Conservation (phyloP, 2,888 invertebrate genomes). For the Gari tellinella region DNA sequence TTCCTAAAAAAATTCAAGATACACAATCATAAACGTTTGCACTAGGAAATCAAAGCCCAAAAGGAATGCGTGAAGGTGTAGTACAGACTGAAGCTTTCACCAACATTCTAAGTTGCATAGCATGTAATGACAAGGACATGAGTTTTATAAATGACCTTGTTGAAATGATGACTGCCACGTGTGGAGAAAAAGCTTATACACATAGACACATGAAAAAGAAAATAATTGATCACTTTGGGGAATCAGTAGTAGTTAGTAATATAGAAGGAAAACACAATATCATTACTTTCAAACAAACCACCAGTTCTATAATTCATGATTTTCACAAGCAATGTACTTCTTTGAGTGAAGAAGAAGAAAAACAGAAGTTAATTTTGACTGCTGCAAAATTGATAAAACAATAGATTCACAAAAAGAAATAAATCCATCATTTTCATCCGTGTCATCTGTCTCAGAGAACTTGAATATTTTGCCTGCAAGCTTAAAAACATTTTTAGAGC, state of each 20-base stretch:
- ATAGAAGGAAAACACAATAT: conserved; percentile 17
- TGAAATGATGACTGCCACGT: conserved; percentile 12
- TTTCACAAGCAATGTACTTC: conserved; percentile 6
- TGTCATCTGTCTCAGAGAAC: no score
- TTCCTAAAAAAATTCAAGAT: conserved; percentile 13
- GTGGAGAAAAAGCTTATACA: conserved; percentile 20
- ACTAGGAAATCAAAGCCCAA: background rate
- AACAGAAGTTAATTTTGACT: conserved; percentile 1
- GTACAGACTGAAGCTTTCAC: conserved; percentile 1
- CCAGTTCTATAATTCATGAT: conserved; percentile 15
- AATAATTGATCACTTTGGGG: conserved; percentile 13
- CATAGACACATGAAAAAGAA: conserved; percentile 23
- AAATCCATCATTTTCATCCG: no score
- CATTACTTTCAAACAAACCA: conserved; percentile 24
- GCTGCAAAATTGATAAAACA: conserved; percentile 25
- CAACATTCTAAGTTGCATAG: background rate
- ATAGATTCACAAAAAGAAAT: no score
- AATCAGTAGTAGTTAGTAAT: conserved; percentile 10
- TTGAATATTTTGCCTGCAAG: no score
- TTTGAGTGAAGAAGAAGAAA: conserved; percentile 1
- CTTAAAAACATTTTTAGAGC: no score
- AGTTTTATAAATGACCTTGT: conserved; percentile 21
- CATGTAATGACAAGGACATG: background rate
- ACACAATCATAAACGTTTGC: background rate
- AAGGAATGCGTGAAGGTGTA: conserved; percentile 2